Base-by-base conservation (phyloP, 2,888 invertebrate species). In the Zele albiditarsus region DNA sequence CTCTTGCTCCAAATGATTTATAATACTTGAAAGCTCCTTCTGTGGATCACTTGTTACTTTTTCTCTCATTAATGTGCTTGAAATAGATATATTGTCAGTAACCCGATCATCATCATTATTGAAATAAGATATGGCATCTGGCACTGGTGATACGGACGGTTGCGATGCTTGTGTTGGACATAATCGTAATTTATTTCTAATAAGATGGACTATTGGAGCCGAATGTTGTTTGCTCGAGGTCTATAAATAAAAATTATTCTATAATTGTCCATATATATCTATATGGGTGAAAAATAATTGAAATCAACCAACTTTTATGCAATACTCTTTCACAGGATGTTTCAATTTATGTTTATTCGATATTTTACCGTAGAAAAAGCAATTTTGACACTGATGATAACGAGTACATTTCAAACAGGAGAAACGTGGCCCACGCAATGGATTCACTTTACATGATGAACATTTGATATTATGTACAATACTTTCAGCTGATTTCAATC, bases 1-100 rank as follows among this genome's bases (percentile, higher is more conserved):
- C 85, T 94, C 93, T 58, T 92, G 90, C 88, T 95, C 95, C 77
- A 95, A 88, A 82, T 94, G 93, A 76, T 90, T 91, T 68, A 95
- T 95, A 79, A 95, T 93, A 83, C 93, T 92, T 82, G 94, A 93
- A 65, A 95, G 86, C 84, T 95, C 92, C 23, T 90, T 88, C 23
- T 92, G 90, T 0, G 93, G 93, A 79, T 92, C 92, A 75, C 81
- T 85, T 27, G 86, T 79, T 58, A 89, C 84, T 78, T 85, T 87
- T 49, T 67, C 33, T 79, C 85, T 83, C 74, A 81, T 83, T 3
- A 87, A 83, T 20, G 88, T 87, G 75, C 87, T 86, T 66, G 85
- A 82, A 73, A 86, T 69, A 8, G 88, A 84, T 69, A 84, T 78
- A 46, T 85, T 82, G 80, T 89, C 84, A 72, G 81, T 77, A 79